These are phyloP conservation scores for Microctenopoma stevenorrisi DNA, from an alignment of 2,797 vertebrate species.

Conservation along the genomic window DNA sequence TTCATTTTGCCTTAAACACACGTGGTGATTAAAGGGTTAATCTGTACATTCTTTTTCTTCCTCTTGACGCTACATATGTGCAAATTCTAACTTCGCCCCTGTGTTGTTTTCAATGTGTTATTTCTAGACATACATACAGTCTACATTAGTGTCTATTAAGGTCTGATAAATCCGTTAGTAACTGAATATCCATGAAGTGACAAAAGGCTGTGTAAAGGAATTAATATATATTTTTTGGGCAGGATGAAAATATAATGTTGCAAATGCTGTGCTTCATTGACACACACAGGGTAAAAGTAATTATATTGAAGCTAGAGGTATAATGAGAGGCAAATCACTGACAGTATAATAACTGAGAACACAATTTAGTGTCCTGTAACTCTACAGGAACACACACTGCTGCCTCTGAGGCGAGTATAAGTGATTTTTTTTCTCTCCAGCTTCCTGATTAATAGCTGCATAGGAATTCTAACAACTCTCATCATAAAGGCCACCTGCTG, in stretches of 20 bases:
- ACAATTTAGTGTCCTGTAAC: neutral
- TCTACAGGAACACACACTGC: neutral
- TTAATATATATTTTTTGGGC: neutral
- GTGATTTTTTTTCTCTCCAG: slow-evolving; percentile 11
- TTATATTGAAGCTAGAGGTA: no score
- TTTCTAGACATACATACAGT: neutral
- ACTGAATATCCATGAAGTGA: neutral
- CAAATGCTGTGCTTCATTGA: neutral
- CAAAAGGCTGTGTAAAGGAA: neutral
- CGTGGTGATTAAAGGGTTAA: slow-evolving; percentile 38
- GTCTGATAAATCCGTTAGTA: neutral
- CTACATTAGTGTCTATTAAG: neutral
- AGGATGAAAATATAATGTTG: neutral
- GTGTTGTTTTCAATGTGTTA: neutral
- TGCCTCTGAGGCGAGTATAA: slow-evolving; percentile 15
- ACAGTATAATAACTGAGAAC: neutral
- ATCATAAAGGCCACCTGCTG: slow-evolving; percentile 38
- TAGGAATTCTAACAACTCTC: slow-evolving; percentile 43
- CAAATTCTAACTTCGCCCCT: slow-evolving; percentile 7
- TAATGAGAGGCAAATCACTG: neutral
- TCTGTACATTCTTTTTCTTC: slow-evolving; percentile 18
- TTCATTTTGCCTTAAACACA: slow-evolving; percentile 29
- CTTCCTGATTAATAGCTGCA: slow-evolving; percentile 49
- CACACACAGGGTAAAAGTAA: no score
- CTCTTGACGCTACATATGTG: neutral